phyloP scores from a whole-genome alignment of 2,888 invertebrate genomes.

The Epinotia ramella region DNA sequence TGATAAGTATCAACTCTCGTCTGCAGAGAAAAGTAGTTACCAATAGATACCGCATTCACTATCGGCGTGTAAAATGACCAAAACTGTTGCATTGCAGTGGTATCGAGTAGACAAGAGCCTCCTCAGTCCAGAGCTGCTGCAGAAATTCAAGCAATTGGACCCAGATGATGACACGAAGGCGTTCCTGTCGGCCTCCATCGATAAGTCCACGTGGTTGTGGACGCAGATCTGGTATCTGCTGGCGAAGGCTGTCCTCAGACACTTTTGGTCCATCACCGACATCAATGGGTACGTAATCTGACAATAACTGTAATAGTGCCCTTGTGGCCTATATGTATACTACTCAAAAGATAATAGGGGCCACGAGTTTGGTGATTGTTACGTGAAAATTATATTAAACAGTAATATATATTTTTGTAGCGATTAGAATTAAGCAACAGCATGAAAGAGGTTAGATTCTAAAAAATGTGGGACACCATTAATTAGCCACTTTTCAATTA shows the following conservation, averaged over 20 bases:
- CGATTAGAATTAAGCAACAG: no score
- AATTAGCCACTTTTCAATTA: no score
- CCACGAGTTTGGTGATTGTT: no score
- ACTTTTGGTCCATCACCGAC: conserved; percentile 97
- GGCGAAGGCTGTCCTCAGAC: conserved; percentile 92
- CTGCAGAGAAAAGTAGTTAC: no score
- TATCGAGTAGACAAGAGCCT: conserved; percentile 87
- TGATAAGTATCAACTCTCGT: no score
- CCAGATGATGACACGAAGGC: conserved; percentile 90
- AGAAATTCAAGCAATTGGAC: conserved; percentile 87
- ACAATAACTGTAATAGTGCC: no score
- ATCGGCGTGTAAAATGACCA: background rate
- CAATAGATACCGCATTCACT: background rate
- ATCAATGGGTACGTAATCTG: conserved; percentile 93
- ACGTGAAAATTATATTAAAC: no score
- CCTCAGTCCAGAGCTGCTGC: conserved; percentile 82
- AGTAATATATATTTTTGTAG: no score
- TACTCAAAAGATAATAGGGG: no score
- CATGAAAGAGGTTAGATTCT: no score
- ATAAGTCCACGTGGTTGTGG: conserved; percentile 94
- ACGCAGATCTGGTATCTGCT: conserved; percentile 96
- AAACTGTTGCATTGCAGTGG: conserved; percentile 86
- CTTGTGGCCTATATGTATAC: no score
- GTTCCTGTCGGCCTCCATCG: conserved; percentile 90
- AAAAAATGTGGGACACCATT: no score